A percentile compares a stretch with the other conserved stretches of the same genome.
These are phyloP conservation scores for Nothoprocta perdicaria DNA, from an alignment of 2,113 vertebrate genomes.

Conservation along the genomic window DNA sequence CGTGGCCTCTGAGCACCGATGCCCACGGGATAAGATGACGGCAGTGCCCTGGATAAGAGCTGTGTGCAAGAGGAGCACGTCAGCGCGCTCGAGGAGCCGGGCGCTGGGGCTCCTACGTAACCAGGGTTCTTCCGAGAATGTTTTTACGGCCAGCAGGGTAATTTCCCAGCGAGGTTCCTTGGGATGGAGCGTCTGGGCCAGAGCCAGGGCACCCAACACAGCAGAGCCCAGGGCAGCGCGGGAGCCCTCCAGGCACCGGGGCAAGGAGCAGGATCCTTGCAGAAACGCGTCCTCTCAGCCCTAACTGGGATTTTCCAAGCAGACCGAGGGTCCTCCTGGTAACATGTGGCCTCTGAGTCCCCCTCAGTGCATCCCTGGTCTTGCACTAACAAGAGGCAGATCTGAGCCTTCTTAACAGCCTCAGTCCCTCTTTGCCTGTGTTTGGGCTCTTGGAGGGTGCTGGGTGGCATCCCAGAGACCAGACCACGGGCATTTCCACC, in stretches of 20 bases:
- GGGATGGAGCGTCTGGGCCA: neutral
- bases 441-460: neutral
- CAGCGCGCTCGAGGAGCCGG: fast-evolving
- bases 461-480: neutral
- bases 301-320: fast-evolving
- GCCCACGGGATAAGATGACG: neutral
- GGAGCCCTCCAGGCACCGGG: neutral
- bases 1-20: fast-evolving
- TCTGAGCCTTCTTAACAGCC: neutral
- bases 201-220: neutral
- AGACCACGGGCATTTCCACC: too few relatives aligned
- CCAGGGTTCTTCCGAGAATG: neutral
- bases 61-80: fast-evolving
- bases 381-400: neutral
- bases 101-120: neutral
- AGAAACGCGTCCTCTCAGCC: neutral
- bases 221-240: neutral
- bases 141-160: neutral
- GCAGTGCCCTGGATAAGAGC: neutral
- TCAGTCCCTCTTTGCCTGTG: neutral
- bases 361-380: neutral
- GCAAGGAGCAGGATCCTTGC: neutral
- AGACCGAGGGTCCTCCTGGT: neutral
- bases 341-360: too few relatives aligned
- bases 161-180: neutral